A percentile compares a stretch with the other conserved stretches of the same genome.
Conservation (phyloP, 2,797 vertebrate species). For the Molossus molossus region DNA sequence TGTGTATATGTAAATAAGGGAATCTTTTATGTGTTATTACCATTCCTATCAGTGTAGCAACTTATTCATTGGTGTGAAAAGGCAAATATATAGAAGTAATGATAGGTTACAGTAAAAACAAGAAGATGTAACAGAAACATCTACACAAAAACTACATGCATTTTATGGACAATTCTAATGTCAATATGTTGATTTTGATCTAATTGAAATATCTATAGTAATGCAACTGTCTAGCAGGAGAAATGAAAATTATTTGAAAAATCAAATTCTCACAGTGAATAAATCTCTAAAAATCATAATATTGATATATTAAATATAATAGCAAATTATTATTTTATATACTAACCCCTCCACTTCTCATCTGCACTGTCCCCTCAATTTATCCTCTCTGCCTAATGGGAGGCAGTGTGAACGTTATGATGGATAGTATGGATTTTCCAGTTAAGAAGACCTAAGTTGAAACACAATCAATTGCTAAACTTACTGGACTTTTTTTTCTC, state of each 20-base stretch:
- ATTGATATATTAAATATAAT: not conserved
- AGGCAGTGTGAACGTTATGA: not conserved
- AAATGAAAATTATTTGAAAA: slow-evolving; percentile 59
- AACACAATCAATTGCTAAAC: not conserved
- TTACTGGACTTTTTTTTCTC: slow-evolving; percentile 24
- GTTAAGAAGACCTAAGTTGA: not conserved
- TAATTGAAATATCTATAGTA: not conserved
- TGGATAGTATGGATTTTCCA: not conserved
- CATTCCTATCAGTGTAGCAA: not conserved
- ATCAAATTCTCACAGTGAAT: slow-evolving; percentile 31
- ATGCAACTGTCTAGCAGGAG: not conserved
- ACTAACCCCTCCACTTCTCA: not conserved
- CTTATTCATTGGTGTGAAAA: slow-evolving; percentile 7
- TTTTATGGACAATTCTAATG: not conserved
- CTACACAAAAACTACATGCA: not conserved
- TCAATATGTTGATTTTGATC: slow-evolving; percentile 37
- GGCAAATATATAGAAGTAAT: not conserved
- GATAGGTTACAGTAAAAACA: not conserved
- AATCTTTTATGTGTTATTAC: not conserved
- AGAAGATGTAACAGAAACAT: not conserved
- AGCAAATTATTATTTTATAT: not conserved
- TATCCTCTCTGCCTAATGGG: not conserved
- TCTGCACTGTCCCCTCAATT: not conserved
- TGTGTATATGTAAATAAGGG: not conserved
- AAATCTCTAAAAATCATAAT: slow-evolving; percentile 25